Evolutionary conservation across 2,113 vertebrate genomes (phyloP), one percentile per base, ranked within the genome.

Genomic region (Oncorhynchus masou): DNA sequence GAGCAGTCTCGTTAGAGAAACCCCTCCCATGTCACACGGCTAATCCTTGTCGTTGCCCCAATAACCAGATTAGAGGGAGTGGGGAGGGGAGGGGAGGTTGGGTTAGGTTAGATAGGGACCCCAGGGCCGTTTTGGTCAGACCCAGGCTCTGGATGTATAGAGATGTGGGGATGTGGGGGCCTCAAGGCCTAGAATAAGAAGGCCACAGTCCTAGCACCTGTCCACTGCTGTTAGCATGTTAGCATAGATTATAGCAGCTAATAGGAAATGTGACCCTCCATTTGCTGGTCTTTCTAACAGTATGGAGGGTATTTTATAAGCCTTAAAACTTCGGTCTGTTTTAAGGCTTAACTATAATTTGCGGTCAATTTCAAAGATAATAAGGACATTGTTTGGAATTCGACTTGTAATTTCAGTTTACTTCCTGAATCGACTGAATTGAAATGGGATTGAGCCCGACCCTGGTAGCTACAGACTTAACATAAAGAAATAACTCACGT

Each of bases 41-140:
- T 91, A 91, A 93, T 91, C 90, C 88, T 80, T 82, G 75, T 84
- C 66, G 87, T 92, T 89, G 84, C 90, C 66, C 25, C 75, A 67
- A 89, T 88, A 90, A 93, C 88, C 87, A 89, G 87, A 91, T 92
- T 86, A 92, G 86, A 91, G 79, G 80, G 85, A 86, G 82, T 73
- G 54, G 20, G 19, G 25, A 83, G 65, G 19, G 24, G 75, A 16
- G 59, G 20, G 19, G 25, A 83, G 65, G 19, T 19, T 71, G 12
- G 59, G 39, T 31, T 5, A 86, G 88, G 81, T 80, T 88, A 80
- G 73, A 84, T 79, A 70, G 49, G 24, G 78, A 45, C 45, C 74
- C 13, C 8, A 15, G 66, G 59, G 59, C 59, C n/a, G 9, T n/a
- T 62, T 62, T 62, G 59, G 59, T 22, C 59, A 62, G n/a, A 24